A percentile compares a stretch with the other conserved stretches of the same genome.
These are phyloP conservation scores for Scelioninae gen. 1 DNA, from an alignment of 2,888 invertebrate species.

Conservation along the genomic window DNA sequence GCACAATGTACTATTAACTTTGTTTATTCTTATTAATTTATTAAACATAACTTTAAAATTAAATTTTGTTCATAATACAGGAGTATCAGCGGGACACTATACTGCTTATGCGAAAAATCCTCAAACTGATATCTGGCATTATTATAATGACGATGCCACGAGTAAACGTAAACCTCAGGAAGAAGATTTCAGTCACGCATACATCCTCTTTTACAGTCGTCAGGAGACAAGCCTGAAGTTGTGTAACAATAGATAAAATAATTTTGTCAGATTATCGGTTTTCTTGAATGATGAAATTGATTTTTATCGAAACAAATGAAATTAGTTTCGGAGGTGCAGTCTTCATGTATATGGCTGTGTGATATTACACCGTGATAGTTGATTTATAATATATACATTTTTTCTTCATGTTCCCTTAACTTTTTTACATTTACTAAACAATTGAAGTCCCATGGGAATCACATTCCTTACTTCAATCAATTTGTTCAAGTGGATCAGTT, in stretches of 20 bases:
- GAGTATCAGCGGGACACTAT: slow-evolving; percentile 87
- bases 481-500: too few relatives aligned
- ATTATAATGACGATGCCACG: slow-evolving; percentile 87
- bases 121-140: slow-evolving; percentile 86
- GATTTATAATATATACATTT: slow-evolving; percentile 51
- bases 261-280: slow-evolving; percentile 19
- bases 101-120: slow-evolving; percentile 87
- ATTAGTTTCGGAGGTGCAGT: slow-evolving; percentile 52
- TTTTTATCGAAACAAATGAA: slow-evolving; percentile 38
- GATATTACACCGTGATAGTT: slow-evolving; percentile 63
- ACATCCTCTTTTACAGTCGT: slow-evolving; percentile 87
- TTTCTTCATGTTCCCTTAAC: slow-evolving; percentile 23
- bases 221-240: slow-evolving; percentile 84
- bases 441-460: background rate
- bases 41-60: too few relatives aligned
- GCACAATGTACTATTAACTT: too few relatives aligned
- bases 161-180: slow-evolving; percentile 86
- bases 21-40: too few relatives aligned
- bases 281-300: slow-evolving; percentile 21
- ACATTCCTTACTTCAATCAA: too few relatives aligned
- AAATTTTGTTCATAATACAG: slow-evolving; percentile 77
- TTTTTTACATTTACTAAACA: slow-evolving; percentile 10
- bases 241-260: slow-evolving; percentile 76
- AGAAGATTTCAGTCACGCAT: slow-evolving; percentile 87
- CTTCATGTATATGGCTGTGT: slow-evolving; percentile 65